Percentiles rank a stretch among this genome's conserved stretches.
Evolutionary conservation across 2,888 invertebrate genomes (phyloP).

Genomic region (Nemotelus pantherinus): DNA sequence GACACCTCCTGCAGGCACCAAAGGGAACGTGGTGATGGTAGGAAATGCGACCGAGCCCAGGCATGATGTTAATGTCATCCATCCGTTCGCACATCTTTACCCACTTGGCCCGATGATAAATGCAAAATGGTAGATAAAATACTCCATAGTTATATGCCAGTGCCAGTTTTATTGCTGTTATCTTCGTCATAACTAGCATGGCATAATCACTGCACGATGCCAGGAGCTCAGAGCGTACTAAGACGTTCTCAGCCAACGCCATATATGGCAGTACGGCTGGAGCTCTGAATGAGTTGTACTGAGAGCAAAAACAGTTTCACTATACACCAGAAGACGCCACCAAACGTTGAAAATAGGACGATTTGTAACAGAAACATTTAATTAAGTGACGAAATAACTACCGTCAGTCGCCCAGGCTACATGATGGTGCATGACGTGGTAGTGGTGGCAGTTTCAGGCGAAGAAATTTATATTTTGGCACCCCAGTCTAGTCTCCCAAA

Average conservation of each 20-base stretch:
- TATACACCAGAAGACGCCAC: neutral
- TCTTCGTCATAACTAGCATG: conserved; percentile 12
- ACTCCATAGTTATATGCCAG: neutral
- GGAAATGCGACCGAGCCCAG: conserved; percentile 1
- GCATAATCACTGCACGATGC: neutral
- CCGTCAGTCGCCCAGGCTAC: neutral
- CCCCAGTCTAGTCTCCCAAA: neutral
- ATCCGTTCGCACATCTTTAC: conserved; percentile 33
- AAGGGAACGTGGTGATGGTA: neutral
- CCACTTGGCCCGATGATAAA: conserved; percentile 14
- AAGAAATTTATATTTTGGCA: conserved; percentile 33
- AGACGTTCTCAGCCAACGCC: neutral
- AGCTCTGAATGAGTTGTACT: neutral
- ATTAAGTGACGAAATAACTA: conserved; percentile 46
- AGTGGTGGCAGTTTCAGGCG: neutral
- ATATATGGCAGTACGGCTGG: neutral
- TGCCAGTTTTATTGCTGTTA: neutral
- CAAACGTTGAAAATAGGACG: conserved; percentile 34
- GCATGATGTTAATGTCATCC: conserved; percentile 35
- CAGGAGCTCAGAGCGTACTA: too few species aligned
- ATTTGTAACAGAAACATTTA: conserved; percentile 46
- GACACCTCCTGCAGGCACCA: neutral
- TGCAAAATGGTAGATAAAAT: neutral
- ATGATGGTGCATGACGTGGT: neutral
- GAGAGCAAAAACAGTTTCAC: neutral